A percentile compares a stretch with the other conserved stretches of the same genome.
These are phyloP conservation scores for Micropoecilia bifurca DNA, from an alignment of 2,797 vertebrate species.

Conservation along the genomic window DNA sequence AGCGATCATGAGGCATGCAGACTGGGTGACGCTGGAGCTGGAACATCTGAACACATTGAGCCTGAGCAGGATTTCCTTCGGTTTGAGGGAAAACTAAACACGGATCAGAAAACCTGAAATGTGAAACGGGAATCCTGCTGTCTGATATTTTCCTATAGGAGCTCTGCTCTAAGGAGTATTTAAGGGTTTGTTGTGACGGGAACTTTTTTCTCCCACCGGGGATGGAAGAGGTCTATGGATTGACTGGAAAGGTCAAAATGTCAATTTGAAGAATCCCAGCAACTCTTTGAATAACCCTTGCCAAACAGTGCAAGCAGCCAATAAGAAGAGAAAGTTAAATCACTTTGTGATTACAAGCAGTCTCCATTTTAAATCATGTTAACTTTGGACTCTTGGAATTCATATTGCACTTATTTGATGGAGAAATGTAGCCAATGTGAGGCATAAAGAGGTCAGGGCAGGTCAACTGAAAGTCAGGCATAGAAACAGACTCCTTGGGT, in stretches of 20 bases:
- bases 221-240: conserved; percentile 16
- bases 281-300: background rate
- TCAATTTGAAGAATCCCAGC: conserved; percentile 39
- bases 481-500: background rate
- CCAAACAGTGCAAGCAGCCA: background rate
- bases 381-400: background rate
- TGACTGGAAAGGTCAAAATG: conserved; percentile 46
- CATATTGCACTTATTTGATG: background rate
- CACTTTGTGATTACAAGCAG: background rate
- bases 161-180: background rate
- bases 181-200: too few species aligned
- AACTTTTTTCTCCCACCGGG: conserved; percentile 18
- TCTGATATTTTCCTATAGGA: background rate
- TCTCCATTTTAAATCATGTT: background rate
- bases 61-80: conserved; percentile 7
- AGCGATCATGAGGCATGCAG: conserved; percentile 3
- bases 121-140: conserved; percentile 9
- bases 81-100: conserved; percentile 5
- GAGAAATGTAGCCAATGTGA: background rate
- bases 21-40: background rate
- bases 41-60: conserved; percentile 14
- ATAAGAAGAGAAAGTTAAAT: background rate
- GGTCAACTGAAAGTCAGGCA: background rate
- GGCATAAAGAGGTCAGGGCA: background rate
- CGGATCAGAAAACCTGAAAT: conserved; percentile 34